Conservation (phyloP, 2,888 invertebrate species). For the Lasiommata megera region DNA sequence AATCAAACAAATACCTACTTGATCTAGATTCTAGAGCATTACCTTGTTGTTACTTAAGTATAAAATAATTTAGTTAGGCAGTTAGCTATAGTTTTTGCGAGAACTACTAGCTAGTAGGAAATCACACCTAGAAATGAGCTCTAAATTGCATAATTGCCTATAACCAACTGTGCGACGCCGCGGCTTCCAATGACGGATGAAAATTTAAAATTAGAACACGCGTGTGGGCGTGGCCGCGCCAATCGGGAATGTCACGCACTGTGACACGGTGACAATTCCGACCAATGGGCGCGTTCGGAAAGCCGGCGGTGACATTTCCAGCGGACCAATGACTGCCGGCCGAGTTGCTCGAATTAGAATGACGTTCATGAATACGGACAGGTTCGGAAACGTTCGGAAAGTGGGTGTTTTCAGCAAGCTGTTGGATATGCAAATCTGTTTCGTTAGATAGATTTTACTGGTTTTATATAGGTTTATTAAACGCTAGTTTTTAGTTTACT, state of each 20-base stretch:
- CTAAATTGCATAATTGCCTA: background rate
- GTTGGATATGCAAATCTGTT: conserved; percentile 3
- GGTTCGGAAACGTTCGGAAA: conserved; percentile 12
- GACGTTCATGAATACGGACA: conserved; percentile 16
- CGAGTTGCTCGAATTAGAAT: conserved; percentile 38
- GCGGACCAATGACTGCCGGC: conserved; percentile 58
- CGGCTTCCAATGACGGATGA: conserved; percentile 14
- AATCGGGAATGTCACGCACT: conserved; percentile 69
- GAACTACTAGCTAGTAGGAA: too few relatives aligned
- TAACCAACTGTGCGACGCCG: background rate
- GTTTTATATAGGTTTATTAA: too few relatives aligned
- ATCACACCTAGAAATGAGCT: too few relatives aligned
- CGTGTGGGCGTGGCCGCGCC: conserved; percentile 61
- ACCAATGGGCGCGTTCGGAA: conserved; percentile 56
- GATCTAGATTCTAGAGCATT: too few relatives aligned
- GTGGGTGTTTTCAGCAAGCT: conserved; percentile 18
- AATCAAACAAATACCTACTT: too few relatives aligned
- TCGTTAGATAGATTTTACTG: too few relatives aligned
- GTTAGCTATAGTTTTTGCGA: too few relatives aligned
- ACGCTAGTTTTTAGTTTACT: too few relatives aligned
- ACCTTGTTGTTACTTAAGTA: too few relatives aligned
- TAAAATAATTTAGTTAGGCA: too few relatives aligned
- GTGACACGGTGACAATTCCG: conserved; percentile 74
- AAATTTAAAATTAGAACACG: conserved; percentile 43
- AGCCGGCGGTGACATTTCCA: conserved; percentile 66